These are phyloP conservation scores for Nerophis lumbriciformis DNA, from an alignment of 2,113 vertebrate species.

Conservation along the genomic window DNA sequence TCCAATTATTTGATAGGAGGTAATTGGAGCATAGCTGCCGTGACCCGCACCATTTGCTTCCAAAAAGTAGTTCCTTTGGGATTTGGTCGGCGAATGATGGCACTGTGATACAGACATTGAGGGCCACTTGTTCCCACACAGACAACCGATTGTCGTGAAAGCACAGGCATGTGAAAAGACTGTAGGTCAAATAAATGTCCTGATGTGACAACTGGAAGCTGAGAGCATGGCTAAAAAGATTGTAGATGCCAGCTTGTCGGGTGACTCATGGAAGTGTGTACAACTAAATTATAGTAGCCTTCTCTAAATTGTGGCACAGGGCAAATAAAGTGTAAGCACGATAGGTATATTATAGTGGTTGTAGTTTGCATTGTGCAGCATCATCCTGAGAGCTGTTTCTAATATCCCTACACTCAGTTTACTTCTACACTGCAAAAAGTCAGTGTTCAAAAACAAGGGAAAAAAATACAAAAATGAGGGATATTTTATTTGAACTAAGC, in stretches of 20 bases:
- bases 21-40: not conserved
- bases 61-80: conserved; percentile 14
- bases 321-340: not conserved
- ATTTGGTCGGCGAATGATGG: conserved; percentile 9
- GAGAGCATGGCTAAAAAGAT: conserved; percentile 6
- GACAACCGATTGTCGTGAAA: conserved; percentile 42
- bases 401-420: too few species aligned
- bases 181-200: conserved; percentile 16
- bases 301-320: not conserved
- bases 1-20: not conserved
- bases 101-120: conserved; percentile 16
- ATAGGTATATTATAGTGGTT: too few species aligned
- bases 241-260: conserved; percentile 16
- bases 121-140: conserved; percentile 30
- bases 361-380: too few species aligned
- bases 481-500: too few species aligned
- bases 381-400: too few species aligned
- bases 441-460: too few species aligned
- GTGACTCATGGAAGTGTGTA: conserved; percentile 10
- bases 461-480: too few species aligned
- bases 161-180: conserved; percentile 13
- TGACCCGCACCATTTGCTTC: not conserved
- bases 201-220: conserved; percentile 5
- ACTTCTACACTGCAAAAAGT: too few species aligned
- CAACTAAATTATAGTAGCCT: not conserved